These are phyloP conservation scores for Triops longicaudatus DNA, from an alignment of 1,140 invertebrate genomes.

Conservation along the genomic window DNA sequence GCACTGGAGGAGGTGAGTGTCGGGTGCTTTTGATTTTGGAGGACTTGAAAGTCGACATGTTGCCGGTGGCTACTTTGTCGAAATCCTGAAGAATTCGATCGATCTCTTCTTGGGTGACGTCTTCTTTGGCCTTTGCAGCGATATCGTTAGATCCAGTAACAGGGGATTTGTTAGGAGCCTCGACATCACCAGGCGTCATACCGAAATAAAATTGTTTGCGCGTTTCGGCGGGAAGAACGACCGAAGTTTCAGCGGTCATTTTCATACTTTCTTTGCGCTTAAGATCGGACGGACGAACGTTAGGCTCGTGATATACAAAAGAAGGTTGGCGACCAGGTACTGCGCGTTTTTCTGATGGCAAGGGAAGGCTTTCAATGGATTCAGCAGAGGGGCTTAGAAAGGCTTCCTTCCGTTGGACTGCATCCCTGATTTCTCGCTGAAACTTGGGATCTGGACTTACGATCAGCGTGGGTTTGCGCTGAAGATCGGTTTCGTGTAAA, in stretches of 20 bases:
- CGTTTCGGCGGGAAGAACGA: neutral
- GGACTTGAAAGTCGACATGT: neutral
- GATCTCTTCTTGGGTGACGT: constrained; percentile 25
- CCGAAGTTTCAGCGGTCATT: neutral
- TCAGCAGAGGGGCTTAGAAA: neutral
- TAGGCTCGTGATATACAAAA: neutral
- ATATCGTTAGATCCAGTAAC: neutral
- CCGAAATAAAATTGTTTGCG: constrained; percentile 28
- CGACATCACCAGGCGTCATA: constrained; percentile 19
- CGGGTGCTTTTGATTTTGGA: constrained; percentile 8
- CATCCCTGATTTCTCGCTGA: constrained; percentile 12
- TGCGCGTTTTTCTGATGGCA: neutral
- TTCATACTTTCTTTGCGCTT: neutral
- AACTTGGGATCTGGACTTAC: constrained; percentile 17
- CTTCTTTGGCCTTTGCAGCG: neutral
- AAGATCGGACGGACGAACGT: neutral
- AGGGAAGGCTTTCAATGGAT: neutral
- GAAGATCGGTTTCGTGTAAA: neutral
- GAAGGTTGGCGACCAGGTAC: neutral
- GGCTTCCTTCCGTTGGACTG: constrained; percentile 9
- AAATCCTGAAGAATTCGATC: constrained; percentile 22
- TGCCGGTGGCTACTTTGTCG: neutral
- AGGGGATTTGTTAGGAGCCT: neutral
- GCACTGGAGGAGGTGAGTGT: neutral
- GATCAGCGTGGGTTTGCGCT: neutral